phyloP scores from a whole-genome alignment of 1,140 invertebrate species.

The Drosophila bifasciata region DNA sequence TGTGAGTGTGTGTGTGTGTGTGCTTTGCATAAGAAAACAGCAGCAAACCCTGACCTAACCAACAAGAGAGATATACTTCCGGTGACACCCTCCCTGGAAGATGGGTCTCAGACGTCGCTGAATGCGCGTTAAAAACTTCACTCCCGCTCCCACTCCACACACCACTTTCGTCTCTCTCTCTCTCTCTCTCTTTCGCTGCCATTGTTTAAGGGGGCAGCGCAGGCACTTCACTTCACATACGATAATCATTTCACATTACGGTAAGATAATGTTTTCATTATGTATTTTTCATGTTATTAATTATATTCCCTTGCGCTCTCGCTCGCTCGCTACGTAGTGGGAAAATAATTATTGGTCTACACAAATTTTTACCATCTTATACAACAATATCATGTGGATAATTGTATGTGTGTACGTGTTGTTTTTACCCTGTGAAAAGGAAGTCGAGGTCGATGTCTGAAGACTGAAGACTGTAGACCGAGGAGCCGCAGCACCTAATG shows the following conservation, averaged over 20 bases:
- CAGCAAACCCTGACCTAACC: constrained; percentile 70
- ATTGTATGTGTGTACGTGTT: constrained; percentile 54
- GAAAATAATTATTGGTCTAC: constrained; percentile 80
- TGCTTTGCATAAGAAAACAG: constrained; percentile 64
- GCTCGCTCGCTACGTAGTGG: constrained; percentile 55
- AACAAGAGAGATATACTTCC: constrained; percentile 7
- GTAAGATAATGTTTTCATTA: constrained; percentile 81
- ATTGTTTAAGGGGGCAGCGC: constrained; percentile 56
- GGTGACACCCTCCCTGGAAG: constrained; percentile 24
- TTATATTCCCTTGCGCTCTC: constrained; percentile 57
- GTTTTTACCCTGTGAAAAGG: constrained; percentile 27
- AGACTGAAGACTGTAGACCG: neutral
- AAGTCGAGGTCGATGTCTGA: constrained; percentile 12
- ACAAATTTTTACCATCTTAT: constrained; percentile 63
- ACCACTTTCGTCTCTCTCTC: neutral
- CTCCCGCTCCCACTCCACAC: constrained; percentile 1
- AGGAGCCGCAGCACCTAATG: constrained; percentile 18
- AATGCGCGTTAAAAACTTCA: constrained; percentile 39
- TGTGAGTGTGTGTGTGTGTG: no score
- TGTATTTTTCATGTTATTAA: constrained; percentile 82
- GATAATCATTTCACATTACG: constrained; percentile 81
- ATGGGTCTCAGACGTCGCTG: constrained; percentile 6
- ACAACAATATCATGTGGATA: constrained; percentile 71
- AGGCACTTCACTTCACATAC: constrained; percentile 60
- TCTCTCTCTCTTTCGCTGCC: constrained; percentile 58